Evolutionary conservation across 2,797 vertebrate species (phyloP).

Genomic region (Argya squamiceps): DNA sequence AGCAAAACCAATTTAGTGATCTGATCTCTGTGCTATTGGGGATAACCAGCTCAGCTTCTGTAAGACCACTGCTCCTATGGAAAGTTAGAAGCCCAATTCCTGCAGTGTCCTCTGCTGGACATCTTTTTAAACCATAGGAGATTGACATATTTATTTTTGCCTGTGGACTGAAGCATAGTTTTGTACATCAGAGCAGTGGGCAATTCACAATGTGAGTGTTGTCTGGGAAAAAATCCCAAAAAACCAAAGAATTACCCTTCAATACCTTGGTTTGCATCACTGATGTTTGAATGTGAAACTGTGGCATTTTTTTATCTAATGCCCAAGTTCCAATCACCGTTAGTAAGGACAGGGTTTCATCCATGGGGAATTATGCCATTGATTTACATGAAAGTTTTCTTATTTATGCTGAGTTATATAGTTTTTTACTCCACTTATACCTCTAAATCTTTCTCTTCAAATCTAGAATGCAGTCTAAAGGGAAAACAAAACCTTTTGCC

Average conservation of each 20-base stretch:
- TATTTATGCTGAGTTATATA: background rate
- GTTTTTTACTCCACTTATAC: background rate
- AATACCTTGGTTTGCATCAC: background rate
- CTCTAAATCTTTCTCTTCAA: background rate
- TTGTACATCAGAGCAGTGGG: background rate
- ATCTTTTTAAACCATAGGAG: background rate
- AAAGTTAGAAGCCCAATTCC: background rate
- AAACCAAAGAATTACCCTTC: background rate
- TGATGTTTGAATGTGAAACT: background rate
- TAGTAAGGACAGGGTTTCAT: background rate
- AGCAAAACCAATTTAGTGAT: background rate
- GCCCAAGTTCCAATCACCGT: background rate
- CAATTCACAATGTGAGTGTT: background rate
- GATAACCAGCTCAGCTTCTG: background rate
- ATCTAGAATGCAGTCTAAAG: background rate
- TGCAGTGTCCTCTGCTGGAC: background rate
- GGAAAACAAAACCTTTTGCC: background rate
- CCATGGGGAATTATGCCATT: background rate
- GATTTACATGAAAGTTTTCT: background rate
- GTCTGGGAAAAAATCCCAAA: background rate
- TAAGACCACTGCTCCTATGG: background rate
- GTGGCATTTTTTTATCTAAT: background rate
- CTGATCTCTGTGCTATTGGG: background rate
- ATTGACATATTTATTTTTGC: background rate
- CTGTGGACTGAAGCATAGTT: background rate